A percentile compares a stretch with the other conserved stretches of the same genome.
Evolutionary conservation across 1,140 invertebrate genomes (phyloP).

Genomic region (Drosophila suzukii): DNA sequence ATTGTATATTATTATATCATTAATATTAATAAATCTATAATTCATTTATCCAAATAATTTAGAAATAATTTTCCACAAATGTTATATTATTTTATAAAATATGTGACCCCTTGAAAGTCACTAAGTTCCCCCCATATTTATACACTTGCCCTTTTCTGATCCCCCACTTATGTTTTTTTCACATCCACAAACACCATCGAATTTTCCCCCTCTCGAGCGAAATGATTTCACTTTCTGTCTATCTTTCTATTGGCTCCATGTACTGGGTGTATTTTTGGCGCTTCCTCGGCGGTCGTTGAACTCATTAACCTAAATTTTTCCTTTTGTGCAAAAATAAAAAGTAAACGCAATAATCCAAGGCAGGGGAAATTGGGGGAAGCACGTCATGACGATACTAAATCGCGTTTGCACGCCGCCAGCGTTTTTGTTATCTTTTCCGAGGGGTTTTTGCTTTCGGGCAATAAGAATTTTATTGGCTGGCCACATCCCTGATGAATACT

Average conservation of each 20-base stretch:
- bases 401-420: conserved; percentile 2
- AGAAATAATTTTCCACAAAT: no score
- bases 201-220: conserved; percentile 11
- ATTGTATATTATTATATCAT: no score
- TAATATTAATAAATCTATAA: no score
- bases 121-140: not conserved
- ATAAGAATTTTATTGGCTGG: conserved; percentile 23
- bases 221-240: conserved; percentile 68
- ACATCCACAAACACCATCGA: not conserved
- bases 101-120: no score
- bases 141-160: not conserved
- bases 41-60: no score
- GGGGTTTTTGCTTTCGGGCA: conserved; percentile 10
- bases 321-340: conserved; percentile 55
- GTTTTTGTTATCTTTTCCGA: conserved; percentile 24
- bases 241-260: conserved; percentile 45
- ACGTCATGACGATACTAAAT: conserved; percentile 19
- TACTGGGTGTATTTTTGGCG: conserved; percentile 47
- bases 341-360: conserved; percentile 30
- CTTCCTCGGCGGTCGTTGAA: conserved; percentile 74
- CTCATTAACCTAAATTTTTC: conserved; percentile 77
- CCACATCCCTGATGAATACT: conserved; percentile 18
- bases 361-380: not conserved
- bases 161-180: conserved; percentile 6
- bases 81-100: not conserved